Percentiles rank a stretch among this genome's conserved stretches.
Conservation (phyloP, 2,113 vertebrate genomes). For the Macquaria ambigua region DNA sequence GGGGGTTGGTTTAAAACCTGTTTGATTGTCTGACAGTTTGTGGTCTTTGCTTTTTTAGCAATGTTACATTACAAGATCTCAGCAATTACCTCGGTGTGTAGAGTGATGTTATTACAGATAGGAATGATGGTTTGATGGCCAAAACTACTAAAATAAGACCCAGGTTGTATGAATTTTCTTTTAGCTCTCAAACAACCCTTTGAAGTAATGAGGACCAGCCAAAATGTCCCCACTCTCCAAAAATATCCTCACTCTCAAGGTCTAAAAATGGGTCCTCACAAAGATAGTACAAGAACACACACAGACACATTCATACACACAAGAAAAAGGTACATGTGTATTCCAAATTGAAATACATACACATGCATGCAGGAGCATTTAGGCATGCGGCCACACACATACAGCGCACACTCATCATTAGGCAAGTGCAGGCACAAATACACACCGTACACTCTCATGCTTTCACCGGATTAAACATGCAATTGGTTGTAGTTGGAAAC, state of each 20-base stretch:
- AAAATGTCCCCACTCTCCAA: slow-evolving; percentile 10
- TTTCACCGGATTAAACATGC: slow-evolving; percentile 55
- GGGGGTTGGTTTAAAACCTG: slow-evolving; percentile 25
- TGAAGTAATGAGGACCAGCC: slow-evolving; percentile 27
- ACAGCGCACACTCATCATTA: slow-evolving; percentile 35
- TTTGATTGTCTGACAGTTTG: slow-evolving; percentile 13
- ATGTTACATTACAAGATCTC: neutral
- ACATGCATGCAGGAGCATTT: neutral
- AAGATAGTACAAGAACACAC: neutral
- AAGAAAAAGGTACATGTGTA: slow-evolving; percentile 10
- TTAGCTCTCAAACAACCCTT: slow-evolving; percentile 35
- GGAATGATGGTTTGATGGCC: slow-evolving; percentile 22
- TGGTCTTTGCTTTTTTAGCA: neutral
- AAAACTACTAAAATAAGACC: slow-evolving; percentile 29
- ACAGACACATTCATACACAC: neutral
- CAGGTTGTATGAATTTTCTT: slow-evolving; percentile 11
- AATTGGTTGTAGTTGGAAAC: slow-evolving; percentile 68
- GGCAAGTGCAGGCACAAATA: neutral
- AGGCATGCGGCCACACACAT: slow-evolving; percentile 20
- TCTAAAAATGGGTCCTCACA: slow-evolving; percentile 9
- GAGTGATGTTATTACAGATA: slow-evolving; percentile 9
- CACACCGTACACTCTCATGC: neutral
- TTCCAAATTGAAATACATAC: slow-evolving; percentile 3
- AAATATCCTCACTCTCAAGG: neutral
- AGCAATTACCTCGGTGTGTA: slow-evolving; percentile 21